These are phyloP conservation scores for Cyprichromis sp. DNA, from an alignment of 2,113 vertebrate genomes.

Conservation along the genomic window DNA sequence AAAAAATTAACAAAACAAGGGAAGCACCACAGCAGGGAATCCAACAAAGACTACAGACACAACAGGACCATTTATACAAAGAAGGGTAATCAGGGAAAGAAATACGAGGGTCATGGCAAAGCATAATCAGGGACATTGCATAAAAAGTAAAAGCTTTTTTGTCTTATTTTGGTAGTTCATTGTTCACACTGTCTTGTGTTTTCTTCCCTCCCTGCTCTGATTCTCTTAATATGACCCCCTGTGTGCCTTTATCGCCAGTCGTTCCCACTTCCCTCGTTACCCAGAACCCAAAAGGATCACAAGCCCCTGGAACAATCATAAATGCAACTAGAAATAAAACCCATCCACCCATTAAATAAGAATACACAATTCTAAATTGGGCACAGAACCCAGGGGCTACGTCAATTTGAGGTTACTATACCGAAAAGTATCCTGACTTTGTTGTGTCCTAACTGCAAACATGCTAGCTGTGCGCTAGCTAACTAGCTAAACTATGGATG, in stretches of 20 bases:
- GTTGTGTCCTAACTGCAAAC: background rate
- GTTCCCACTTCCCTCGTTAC: background rate
- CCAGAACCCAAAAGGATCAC: background rate
- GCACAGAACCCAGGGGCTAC: background rate
- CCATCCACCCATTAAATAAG: background rate
- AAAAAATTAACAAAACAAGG: background rate
- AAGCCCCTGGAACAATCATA: background rate
- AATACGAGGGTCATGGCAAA: background rate
- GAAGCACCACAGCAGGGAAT: background rate
- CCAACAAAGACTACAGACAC: background rate
- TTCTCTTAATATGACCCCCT: background rate
- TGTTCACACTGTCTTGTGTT: background rate
- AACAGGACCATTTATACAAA: background rate
- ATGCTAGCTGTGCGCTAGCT: background rate
- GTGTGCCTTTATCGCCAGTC: background rate
- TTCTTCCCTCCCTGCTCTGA: background rate
- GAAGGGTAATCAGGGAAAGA: background rate
- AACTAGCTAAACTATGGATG: background rate
- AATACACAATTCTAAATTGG: background rate
- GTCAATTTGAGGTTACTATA: background rate
- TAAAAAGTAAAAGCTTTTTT: background rate
- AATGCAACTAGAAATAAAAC: background rate
- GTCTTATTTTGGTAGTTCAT: background rate
- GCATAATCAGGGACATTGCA: background rate
- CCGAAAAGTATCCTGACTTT: background rate